These are phyloP conservation scores for Felis chaus DNA, from an alignment of 2,113 vertebrate species.

Conservation along the genomic window DNA sequence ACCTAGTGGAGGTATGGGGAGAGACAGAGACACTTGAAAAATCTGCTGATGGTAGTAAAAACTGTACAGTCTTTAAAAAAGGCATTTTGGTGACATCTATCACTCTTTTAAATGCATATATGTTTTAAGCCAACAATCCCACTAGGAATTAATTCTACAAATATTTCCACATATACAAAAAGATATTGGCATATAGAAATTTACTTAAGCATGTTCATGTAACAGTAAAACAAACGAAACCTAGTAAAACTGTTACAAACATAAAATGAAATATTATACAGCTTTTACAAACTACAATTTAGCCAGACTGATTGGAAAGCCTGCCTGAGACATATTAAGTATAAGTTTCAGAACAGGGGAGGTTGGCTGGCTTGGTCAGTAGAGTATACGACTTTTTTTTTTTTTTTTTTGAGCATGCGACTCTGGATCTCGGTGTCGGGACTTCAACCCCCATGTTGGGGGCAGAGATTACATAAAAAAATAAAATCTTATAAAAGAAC, in stretches of 20 bases:
- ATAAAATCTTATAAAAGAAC: neutral
- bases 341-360: neutral
- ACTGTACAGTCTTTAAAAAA: neutral
- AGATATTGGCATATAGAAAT: neutral
- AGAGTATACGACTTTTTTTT: neutral
- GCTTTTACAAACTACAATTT: slow-evolving; percentile 19
- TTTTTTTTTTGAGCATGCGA: neutral
- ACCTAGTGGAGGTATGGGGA: neutral
- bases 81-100: neutral
- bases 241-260: neutral
- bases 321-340: neutral
- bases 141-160: slow-evolving; percentile 10
- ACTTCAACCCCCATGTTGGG: neutral
- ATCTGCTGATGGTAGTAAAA: neutral
- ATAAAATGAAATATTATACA: neutral
- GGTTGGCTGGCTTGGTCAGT: too few species aligned
- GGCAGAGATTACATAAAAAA: neutral
- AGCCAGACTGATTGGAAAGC: neutral
- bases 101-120: neutral
- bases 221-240: neutral
- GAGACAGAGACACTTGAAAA: neutral
- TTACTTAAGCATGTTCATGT: neutral
- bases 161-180: neutral
- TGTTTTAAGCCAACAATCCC: neutral
- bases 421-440: neutral